Base-by-base conservation (phyloP, 2,113 vertebrate genomes). In the Ovibos moschatus region DNA sequence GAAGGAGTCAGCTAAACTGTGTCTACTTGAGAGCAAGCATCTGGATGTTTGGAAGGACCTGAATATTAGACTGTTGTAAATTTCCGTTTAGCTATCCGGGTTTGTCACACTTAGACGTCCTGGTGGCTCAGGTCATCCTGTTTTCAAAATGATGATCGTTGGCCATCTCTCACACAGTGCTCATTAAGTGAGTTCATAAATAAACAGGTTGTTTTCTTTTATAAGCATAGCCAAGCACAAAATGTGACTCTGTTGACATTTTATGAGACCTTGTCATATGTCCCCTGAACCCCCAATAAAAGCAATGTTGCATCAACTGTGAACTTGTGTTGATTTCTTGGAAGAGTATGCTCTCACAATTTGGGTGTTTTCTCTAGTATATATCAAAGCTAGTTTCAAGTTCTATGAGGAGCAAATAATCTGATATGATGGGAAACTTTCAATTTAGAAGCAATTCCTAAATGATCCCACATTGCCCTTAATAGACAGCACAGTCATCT, bases 231-330 rank as follows among this genome's bases (percentile, higher is more conserved):
- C 53, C 81, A 97, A 94, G 81, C 74, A 96, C 71, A 90, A 96
- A 94, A 89, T 97, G 74, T 97, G 92, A 95, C 87, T 96, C 91
- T 91, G 87, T 94, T 95, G 94, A 90, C 82, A 87, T 97, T 97
- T 97, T 92, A 88, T 95, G 81, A 94, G 60, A 92, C 57, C 74
- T 76, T 97, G 95, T 95, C n/a, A 23, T 97, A 27, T 96, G 84
- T 95, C 45, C 64, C 58, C n/a, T 67, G 43, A 94, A 76, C 45
- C 94, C 90, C 50, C 94, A 98, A 98, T 98, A 98, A 98, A 98
- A 97, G 12, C 79, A 91, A 30, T 97, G 76, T 85, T 96, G 84
- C 30, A 93, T 89, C 92, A 71, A 90, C 67, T 87, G 19, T 97
- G 96, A 97, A 90, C 2, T 85, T 94, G 96, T 95, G 87, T 97